Base-by-base conservation (phyloP, 2,113 vertebrate genomes). In the Cynopterus brachyotis region DNA sequence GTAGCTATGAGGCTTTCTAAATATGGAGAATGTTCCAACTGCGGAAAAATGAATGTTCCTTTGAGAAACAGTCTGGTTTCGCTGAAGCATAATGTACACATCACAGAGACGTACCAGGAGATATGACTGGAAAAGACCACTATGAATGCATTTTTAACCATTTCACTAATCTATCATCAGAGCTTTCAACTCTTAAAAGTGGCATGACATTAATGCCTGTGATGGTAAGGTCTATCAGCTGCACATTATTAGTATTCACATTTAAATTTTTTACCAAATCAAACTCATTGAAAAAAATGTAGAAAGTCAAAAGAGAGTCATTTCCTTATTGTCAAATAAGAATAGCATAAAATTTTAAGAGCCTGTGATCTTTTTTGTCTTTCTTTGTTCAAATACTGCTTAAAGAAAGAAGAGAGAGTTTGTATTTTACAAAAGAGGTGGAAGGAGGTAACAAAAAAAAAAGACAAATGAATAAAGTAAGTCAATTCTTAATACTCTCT, bases 401-500 rank as follows among this genome's bases (percentile, higher is more conserved):
- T 81, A 45, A 86, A 69, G n/a, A 80, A 93, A 92, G 64, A 85
- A 93, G 13, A 13, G 6, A 69, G 75, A 50, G 5, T 80, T 82
- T 80, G 16, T 24, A 84, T 92, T 93, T 97, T 95, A 81, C 35
- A 91, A 88, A 89, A 96, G 17, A 86, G 26, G 42, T 32, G 32
- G 32, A 70, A 81, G 60, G 82, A 94, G 70, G 73, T 96, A 96
- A 96, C 97, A 92, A 69, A 95, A 95, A 95, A 95, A 90, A 94
- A 91, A 90, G 89, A 95, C 82, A 11, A 93, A 96, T 53, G 64
- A 93, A 93, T 28, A 95, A 96, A 94, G 76, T 97, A 93, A 95
- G 79, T 89, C 89, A 95, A 17, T n/a, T 30, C 37, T 60, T 89
- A 97, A 97, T 96, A 96, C 82, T 94, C 84, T 96, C 97, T 98